phyloP scores from a whole-genome alignment of 2,113 vertebrate genomes.

The Dolichotis patagonum region DNA sequence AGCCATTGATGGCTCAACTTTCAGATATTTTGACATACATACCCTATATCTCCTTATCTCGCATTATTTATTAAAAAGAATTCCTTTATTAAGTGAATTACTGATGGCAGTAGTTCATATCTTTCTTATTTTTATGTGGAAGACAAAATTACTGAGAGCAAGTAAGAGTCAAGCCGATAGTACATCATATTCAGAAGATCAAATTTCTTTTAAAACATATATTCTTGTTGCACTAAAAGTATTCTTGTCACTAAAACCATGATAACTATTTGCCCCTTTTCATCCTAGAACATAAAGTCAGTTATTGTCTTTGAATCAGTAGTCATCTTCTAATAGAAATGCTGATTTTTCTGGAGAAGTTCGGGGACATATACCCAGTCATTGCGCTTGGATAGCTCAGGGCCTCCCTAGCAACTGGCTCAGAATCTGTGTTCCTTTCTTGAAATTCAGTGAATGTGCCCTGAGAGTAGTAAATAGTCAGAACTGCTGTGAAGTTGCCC shows the following conservation, averaged over 20 bases:
- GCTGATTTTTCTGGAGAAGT: neutral
- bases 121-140: neutral
- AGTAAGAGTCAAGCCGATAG: neutral
- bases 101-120: neutral
- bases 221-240: constrained; percentile 12
- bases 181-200: neutral
- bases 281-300: constrained; percentile 37
- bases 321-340: constrained; percentile 39
- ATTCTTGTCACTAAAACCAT: neutral
- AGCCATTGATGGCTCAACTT: neutral
- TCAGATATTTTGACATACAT: neutral
- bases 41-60: neutral
- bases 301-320: constrained; percentile 25
- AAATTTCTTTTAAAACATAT: constrained; percentile 17
- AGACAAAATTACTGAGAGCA: constrained; percentile 33
- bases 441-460: constrained; percentile 25
- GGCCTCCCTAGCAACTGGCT: neutral
- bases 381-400: neutral
- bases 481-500: constrained; percentile 51
- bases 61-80: neutral
- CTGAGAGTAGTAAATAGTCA: constrained; percentile 43
- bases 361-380: neutral
- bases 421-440: neutral
- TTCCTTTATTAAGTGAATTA: constrained; percentile 41
- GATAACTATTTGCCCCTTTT: neutral